Percentiles rank a stretch among this genome's conserved stretches.
Conservation (phyloP, 1,140 invertebrate species). For the Tetragnatha versicolor region DNA sequence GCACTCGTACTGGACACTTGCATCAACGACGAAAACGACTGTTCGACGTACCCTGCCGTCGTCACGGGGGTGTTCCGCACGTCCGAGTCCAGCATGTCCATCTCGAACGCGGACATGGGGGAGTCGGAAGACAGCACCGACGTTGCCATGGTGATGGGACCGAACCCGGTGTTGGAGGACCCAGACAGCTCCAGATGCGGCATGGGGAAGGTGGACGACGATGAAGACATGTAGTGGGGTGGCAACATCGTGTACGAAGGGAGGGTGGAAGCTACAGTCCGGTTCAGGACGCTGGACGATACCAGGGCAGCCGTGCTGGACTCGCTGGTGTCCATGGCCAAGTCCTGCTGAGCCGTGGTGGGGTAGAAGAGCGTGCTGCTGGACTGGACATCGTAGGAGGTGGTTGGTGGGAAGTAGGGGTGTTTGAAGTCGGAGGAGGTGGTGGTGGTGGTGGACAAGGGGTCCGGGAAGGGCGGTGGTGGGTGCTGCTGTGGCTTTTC, state of each 20-base stretch:
- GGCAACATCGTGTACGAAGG: conserved; percentile 3
- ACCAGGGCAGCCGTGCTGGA: conserved; percentile 29
- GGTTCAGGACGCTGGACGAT: conserved; percentile 25
- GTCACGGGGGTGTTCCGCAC: conserved; percentile 26
- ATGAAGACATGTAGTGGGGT: not conserved
- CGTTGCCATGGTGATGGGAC: conserved; percentile 27
- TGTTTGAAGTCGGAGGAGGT: not conserved
- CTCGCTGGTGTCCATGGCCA: conserved; percentile 27
- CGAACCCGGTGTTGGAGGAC: not conserved
- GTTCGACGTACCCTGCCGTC: conserved; percentile 1
- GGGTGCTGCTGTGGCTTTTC: conserved; percentile 1
- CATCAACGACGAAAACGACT: conserved; percentile 30
- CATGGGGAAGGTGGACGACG: not conserved
- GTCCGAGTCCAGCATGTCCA: conserved; percentile 33
- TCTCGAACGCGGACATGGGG: conserved; percentile 22
- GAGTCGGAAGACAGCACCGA: conserved; percentile 20
- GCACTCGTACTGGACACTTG: conserved; percentile 23
- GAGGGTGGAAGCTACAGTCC: not conserved
- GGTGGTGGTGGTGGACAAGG: not conserved
- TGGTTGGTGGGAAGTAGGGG: not conserved
- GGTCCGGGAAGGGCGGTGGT: too few species aligned
- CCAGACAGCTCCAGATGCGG: conserved; percentile 17
- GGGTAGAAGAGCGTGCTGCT: conserved; percentile 4
- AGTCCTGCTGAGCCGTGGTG: not conserved
- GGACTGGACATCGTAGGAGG: conserved; percentile 5